phyloP scores from a whole-genome alignment of 35 echinoderm and acorn worm genomes.

The Apostichopus californicus region DNA sequence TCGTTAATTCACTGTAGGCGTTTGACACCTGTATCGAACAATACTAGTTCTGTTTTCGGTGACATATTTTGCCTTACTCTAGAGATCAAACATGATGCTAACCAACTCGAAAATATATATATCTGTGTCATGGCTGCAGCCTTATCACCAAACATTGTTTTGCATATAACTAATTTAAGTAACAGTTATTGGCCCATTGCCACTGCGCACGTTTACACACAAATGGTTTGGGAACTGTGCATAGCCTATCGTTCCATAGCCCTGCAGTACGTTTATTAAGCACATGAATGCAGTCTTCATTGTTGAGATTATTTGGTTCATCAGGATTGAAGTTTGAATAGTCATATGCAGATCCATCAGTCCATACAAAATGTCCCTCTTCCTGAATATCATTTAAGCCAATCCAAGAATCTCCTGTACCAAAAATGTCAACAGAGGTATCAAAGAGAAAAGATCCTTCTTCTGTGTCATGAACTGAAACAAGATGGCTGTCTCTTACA shows the following conservation, averaged over 20 bases:
- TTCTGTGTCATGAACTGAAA: constrained; percentile 17
- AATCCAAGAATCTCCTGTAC: neutral
- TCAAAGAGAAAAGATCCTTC: neutral
- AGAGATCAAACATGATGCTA: too few species aligned
- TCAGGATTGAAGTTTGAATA: neutral
- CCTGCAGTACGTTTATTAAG: neutral
- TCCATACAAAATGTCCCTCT: neutral
- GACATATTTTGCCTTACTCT: too few species aligned
- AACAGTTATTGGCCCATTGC: too few species aligned
- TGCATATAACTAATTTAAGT: too few species aligned
- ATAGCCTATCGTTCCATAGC: neutral
- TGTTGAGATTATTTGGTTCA: neutral
- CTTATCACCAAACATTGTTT: too few species aligned
- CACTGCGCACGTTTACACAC: too few species aligned
- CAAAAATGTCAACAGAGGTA: neutral
- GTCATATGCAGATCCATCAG: neutral
- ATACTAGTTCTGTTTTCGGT: too few species aligned
- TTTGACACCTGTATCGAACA: too few species aligned
- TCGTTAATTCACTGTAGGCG: too few species aligned
- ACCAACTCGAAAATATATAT: too few species aligned
- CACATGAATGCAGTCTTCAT: neutral
- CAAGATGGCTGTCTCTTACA: neutral
- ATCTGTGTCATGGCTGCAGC: too few species aligned
- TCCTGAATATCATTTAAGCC: constrained; percentile 4
- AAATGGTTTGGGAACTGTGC: too few species aligned